Evolutionary conservation across 2,113 vertebrate species (phyloP).

Genomic region (Zapus hudsonius): DNA sequence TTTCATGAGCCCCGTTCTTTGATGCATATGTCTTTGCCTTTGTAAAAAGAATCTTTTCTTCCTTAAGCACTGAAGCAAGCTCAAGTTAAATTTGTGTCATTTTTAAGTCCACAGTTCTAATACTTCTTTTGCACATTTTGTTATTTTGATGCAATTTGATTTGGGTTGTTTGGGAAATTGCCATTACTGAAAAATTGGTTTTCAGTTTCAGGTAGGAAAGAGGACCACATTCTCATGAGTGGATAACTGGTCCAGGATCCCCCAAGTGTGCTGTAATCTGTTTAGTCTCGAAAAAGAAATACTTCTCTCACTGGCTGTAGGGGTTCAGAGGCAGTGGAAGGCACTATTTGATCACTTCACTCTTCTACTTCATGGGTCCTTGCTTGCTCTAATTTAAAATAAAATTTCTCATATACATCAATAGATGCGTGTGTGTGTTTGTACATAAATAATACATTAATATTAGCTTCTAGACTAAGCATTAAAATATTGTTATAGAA

Average conservation of each 20-base stretch:
- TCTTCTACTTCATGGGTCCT: background rate
- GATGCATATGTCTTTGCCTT: background rate
- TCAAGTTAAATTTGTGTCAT: background rate
- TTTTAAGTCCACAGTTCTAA: background rate
- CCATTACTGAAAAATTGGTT: background rate
- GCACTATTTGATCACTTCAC: accelerated
- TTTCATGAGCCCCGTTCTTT: background rate
- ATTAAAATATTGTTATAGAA: background rate
- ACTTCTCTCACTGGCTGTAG: background rate
- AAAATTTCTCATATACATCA: background rate
- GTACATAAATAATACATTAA: background rate
- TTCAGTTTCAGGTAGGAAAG: background rate
- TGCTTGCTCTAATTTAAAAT: background rate
- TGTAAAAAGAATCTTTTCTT: background rate
- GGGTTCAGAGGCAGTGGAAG: background rate
- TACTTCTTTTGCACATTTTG: background rate
- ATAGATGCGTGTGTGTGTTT: background rate
- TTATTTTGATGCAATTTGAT: background rate
- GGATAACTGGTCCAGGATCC: background rate
- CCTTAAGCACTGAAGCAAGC: background rate
- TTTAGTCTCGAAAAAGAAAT: background rate
- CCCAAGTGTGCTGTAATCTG: background rate
- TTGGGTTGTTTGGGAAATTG: background rate
- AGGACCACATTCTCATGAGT: background rate
- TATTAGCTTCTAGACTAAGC: background rate